Conservation (phyloP, 2,113 vertebrate species). For the Vulpes lagopus region DNA sequence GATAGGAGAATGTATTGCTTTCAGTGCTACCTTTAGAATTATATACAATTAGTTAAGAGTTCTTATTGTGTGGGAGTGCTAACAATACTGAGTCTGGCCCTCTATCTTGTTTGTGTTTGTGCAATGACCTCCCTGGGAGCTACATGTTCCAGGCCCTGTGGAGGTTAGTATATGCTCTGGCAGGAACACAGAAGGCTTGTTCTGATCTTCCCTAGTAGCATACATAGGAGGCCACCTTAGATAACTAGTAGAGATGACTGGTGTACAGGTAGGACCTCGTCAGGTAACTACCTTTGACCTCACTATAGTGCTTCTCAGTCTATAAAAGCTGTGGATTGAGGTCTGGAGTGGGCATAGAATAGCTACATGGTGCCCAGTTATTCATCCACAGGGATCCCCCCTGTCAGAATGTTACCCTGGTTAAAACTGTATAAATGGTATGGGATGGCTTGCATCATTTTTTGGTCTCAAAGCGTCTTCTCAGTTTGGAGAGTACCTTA, state of each 20-base stretch:
- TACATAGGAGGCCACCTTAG: neutral
- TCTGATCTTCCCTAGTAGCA: neutral
- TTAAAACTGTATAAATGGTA: neutral
- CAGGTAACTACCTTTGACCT: neutral
- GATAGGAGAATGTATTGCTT: neutral
- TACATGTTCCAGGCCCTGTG: neutral
- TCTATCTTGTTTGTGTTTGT: neutral
- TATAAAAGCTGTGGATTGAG: neutral
- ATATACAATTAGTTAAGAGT: neutral
- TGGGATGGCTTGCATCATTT: neutral
- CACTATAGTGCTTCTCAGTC: neutral
- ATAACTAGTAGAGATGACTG: neutral
- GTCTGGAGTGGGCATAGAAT: neutral
- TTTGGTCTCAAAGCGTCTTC: neutral
- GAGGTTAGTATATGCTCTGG: neutral
- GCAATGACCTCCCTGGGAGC: neutral
- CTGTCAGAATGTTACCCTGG: too few species aligned
- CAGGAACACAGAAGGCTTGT: neutral
- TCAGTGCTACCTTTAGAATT: neutral
- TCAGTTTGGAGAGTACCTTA: neutral
- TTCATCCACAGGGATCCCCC: neutral
- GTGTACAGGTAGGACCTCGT: neutral
- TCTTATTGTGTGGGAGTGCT: neutral
- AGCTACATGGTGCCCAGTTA: neutral
- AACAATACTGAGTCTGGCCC: neutral